These are phyloP conservation scores for Chaetorhynchus papuensis DNA, from an alignment of 2,113 vertebrate species.

Conservation along the genomic window DNA sequence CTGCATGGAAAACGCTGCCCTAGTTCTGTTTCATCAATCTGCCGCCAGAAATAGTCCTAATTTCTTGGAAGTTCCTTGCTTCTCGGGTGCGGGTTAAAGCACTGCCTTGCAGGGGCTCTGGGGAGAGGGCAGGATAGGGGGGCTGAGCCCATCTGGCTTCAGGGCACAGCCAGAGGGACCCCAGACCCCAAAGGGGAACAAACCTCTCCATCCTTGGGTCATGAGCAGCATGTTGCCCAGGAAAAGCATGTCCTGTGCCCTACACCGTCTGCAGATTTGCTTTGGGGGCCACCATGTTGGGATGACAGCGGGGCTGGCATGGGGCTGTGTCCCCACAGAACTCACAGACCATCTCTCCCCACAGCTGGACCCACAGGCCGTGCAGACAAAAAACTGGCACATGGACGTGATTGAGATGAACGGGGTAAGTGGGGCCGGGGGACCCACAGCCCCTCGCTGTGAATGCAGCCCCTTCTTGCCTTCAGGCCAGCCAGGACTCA, in stretches of 20 bases:
- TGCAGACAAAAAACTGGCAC: conserved; percentile 98
- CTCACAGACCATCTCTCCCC: background rate
- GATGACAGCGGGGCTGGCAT: background rate
- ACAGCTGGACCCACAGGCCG: conserved; percentile 92
- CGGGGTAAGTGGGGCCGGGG: conserved; percentile 75
- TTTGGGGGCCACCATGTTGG: background rate
- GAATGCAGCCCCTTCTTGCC: background rate
- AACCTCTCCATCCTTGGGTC: background rate
- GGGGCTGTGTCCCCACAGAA: background rate
- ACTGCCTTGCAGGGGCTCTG: background rate
- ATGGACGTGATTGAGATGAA: conserved; percentile 99
- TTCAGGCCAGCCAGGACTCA: background rate
- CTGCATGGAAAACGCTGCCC: conserved; percentile 69
- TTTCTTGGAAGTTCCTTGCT: conserved; percentile 52
- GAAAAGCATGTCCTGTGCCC: background rate
- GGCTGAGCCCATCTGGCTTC: background rate
- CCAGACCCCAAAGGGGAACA: background rate
- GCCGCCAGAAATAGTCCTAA: conserved; percentile 71
- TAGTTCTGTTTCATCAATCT: conserved; percentile 65
- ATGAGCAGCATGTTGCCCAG: accelerated
- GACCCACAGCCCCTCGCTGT: background rate
- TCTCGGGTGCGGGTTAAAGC: background rate
- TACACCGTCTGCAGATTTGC: background rate
- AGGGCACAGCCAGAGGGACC: background rate
- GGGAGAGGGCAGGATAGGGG: background rate